phyloP scores from a whole-genome alignment of 2,113 vertebrate species.

The Lepisosteus oculatus region DNA sequence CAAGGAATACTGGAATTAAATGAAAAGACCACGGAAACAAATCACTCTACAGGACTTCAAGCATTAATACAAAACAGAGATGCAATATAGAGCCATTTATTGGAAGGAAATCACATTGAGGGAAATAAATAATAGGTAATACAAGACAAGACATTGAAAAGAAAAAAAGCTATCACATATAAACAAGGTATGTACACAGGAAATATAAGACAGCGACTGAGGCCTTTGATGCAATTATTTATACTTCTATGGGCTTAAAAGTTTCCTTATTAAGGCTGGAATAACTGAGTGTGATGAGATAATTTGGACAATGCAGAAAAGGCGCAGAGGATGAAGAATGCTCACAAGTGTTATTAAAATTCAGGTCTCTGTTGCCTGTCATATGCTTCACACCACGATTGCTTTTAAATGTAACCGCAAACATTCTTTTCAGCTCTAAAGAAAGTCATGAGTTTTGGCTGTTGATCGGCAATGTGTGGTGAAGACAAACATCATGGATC shows the following conservation, averaged over 20 bases:
- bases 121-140: no score
- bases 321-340: background rate
- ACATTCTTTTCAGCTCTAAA: background rate
- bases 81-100: no score
- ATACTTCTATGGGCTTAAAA: background rate
- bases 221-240: background rate
- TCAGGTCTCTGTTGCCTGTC: background rate
- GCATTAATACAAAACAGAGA: no score
- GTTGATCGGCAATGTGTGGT: no score
- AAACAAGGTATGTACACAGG: background rate
- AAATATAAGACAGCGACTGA: background rate
- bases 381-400: conserved; percentile 1
- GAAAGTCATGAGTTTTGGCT: no score
- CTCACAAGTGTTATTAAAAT: background rate
- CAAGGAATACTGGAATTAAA: no score
- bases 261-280: background rate
- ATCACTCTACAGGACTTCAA: no score
- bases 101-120: no score
- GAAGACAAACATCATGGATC: no score
- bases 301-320: background rate
- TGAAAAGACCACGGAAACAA: no score
- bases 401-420: conserved; percentile 3
- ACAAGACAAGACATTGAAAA: no score
- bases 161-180: background rate
- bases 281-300: conserved; percentile 4